phyloP scores from a whole-genome alignment of 2,113 vertebrate genomes.

The Phoxinus phoxinus region DNA sequence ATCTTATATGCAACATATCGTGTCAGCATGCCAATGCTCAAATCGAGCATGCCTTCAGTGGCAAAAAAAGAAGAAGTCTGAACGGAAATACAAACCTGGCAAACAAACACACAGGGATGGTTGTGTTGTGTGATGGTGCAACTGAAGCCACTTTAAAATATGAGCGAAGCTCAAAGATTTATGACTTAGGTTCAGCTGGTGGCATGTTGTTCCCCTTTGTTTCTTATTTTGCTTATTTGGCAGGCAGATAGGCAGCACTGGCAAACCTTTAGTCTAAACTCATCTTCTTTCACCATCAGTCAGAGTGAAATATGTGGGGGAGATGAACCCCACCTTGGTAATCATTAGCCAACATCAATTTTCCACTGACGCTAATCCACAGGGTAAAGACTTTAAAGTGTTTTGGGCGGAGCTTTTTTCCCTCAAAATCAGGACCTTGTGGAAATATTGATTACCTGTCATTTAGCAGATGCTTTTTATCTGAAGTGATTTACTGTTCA shows the following conservation, averaged over 20 bases:
- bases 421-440: neutral
- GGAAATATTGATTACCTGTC: slow-evolving; percentile 40
- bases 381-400: slow-evolving; percentile 31
- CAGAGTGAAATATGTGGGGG: slow-evolving; percentile 22
- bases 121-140: slow-evolving; percentile 17
- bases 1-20: slow-evolving; percentile 16
- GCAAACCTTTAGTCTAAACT: slow-evolving; percentile 20
- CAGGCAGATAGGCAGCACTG: slow-evolving; percentile 40
- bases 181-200: slow-evolving; percentile 48
- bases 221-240: slow-evolving; percentile 43
- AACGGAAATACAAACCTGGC: slow-evolving; percentile 38
- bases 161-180: slow-evolving; percentile 47
- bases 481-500: slow-evolving; percentile 34
- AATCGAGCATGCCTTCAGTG: slow-evolving; percentile 14
- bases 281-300: slow-evolving; percentile 7
- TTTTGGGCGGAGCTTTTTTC: neutral
- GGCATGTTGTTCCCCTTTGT: slow-evolving; percentile 52
- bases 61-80: neutral
- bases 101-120: slow-evolving; percentile 6
- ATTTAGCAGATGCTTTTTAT: slow-evolving; percentile 32
- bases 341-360: slow-evolving; percentile 42
- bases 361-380: slow-evolving; percentile 17
- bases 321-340: slow-evolving; percentile 29
- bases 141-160: slow-evolving; percentile 38
- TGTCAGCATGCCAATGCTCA: slow-evolving; percentile 27